Percentiles rank a stretch among this genome's conserved stretches.
Evolutionary conservation across 1,140 invertebrate genomes (phyloP).

Genomic region (Eriocheir sinensis): DNA sequence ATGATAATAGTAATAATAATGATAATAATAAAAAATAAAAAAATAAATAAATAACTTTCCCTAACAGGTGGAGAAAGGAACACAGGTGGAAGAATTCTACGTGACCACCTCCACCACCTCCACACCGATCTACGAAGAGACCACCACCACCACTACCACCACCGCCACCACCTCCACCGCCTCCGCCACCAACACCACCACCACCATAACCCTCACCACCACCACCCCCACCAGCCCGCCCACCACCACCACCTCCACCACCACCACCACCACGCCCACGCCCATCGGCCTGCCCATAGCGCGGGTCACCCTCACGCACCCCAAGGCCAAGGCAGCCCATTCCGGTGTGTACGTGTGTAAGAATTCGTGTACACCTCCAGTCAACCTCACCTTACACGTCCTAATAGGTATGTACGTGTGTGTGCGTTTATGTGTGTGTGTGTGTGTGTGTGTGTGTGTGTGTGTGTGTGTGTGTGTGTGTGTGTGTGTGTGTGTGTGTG

Average conservation of each 20-base stretch:
- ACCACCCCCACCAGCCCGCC: neutral
- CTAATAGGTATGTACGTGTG: conserved; percentile 51
- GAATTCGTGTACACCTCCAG: conserved; percentile 59
- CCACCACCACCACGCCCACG: conserved; percentile 54
- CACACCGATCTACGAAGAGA: neutral
- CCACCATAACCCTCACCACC: neutral
- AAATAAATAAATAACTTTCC: neutral
- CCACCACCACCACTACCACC: neutral
- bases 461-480: neutral
- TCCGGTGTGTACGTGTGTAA: conserved; percentile 70
- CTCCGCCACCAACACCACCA: neutral
- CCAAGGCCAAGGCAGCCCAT: conserved; percentile 56
- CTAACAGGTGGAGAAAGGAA: conserved; percentile 43
- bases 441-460: conserved; percentile 1
- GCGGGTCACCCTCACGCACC: conserved; percentile 54
- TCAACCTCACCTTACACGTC: conserved; percentile 73
- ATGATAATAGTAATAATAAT: neutral
- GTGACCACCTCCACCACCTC: conserved; percentile 17
- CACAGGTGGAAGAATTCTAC: conserved; percentile 33
- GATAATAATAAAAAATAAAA: neutral
- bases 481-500: too few relatives aligned
- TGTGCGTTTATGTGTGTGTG: neutral
- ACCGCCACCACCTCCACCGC: neutral
- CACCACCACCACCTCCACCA: neutral
- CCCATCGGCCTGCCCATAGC: conserved; percentile 68